Evolutionary conservation across 1,140 invertebrate species (phyloP).

Genomic region (Cydia fagiglandana): DNA sequence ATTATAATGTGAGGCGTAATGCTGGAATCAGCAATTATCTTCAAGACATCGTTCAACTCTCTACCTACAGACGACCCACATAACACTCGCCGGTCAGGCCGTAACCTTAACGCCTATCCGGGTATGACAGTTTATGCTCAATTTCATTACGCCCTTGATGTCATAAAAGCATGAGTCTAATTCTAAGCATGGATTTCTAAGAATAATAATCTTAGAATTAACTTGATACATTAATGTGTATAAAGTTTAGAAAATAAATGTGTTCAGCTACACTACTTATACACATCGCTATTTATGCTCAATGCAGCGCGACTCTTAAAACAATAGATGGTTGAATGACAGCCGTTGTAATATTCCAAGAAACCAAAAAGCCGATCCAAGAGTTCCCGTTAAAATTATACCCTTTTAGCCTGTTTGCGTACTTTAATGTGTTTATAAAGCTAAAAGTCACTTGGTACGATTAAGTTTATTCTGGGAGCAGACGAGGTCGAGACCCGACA

Average conservation of each 20-base stretch:
- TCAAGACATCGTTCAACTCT: not conserved
- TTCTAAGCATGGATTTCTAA: no score
- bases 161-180: not conserved
- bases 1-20: no score
- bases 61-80: slow-evolving; percentile 32
- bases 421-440: not conserved
- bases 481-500: slow-evolving; percentile 35
- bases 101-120: slow-evolving; percentile 44
- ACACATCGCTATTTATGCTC: not conserved
- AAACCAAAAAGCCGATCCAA: not conserved
- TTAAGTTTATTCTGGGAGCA: slow-evolving; percentile 28
- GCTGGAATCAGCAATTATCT: no score
- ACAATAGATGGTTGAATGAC: no score
- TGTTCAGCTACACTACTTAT: no score
- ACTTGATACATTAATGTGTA: no score
- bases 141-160: slow-evolving; percentile 40
- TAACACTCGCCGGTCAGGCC: slow-evolving; percentile 45
- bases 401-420: not conserved
- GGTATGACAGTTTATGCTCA: slow-evolving; percentile 41
- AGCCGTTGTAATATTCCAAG: no score
- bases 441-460: not conserved
- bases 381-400: not conserved
- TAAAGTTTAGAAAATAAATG: no score
- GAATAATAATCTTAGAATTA: no score
- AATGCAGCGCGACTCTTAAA: no score